Percentiles rank a stretch among this genome's conserved stretches.
These are phyloP conservation scores for Cercopithecus mona DNA, from an alignment of 2,113 vertebrate species.

Conservation along the genomic window DNA sequence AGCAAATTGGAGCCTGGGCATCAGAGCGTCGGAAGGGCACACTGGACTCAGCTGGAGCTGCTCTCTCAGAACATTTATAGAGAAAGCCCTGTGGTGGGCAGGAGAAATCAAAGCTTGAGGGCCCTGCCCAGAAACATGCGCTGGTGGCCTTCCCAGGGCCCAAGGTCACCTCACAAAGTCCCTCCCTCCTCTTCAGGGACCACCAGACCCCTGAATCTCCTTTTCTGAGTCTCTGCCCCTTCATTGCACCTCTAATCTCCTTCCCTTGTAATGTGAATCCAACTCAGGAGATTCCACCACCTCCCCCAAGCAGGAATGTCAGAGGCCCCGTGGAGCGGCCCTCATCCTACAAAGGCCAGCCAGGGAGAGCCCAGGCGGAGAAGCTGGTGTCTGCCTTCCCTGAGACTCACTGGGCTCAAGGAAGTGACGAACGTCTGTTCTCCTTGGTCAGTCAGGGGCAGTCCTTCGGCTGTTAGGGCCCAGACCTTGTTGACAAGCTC, in stretches of 20 bases:
- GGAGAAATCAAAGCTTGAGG: slow-evolving; percentile 2
- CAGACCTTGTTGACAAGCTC: background rate
- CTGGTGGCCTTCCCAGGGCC: background rate
- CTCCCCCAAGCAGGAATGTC: background rate
- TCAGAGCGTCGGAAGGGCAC: background rate
- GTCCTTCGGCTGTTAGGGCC: background rate
- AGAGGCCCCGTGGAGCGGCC: background rate
- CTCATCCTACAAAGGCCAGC: background rate
- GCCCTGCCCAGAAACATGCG: background rate
- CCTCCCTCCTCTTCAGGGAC: background rate
- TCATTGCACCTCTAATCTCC: background rate
- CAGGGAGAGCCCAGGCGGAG: background rate
- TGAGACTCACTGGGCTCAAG: background rate
- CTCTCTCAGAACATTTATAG: background rate
- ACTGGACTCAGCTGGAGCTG: background rate
- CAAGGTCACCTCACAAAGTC: background rate
- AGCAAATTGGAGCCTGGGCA: background rate
- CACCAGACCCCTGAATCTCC: background rate
- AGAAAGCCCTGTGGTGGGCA: background rate
- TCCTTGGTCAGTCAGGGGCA: background rate
- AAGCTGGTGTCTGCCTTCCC: background rate
- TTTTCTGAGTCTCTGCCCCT: background rate
- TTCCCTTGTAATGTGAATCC: background rate
- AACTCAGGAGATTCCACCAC: background rate
- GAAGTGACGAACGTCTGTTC: background rate